phyloP scores from a whole-genome alignment of 2,797 vertebrate genomes.

The Eutrigla gurnardus region DNA sequence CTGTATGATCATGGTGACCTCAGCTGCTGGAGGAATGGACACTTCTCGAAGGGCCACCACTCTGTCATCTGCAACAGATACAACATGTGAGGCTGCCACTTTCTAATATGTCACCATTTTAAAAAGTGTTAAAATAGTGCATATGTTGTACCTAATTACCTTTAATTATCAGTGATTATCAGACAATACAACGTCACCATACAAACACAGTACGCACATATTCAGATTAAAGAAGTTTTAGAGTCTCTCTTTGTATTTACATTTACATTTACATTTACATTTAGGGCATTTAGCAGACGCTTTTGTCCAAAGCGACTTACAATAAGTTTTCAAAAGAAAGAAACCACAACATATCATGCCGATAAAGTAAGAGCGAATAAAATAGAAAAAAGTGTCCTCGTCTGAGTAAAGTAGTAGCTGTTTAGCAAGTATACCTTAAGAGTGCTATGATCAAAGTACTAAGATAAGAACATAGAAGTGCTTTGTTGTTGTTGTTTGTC shows the following conservation, averaged over 20 bases:
- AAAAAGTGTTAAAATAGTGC: neutral
- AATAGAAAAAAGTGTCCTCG: no score
- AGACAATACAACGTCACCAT: neutral
- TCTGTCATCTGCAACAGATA: slow-evolving; percentile 67
- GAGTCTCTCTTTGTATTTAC: neutral
- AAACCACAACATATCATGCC: no score
- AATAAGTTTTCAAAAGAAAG: no score
- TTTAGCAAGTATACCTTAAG: no score
- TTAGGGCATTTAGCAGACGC: no score
- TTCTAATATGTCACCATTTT: neutral
- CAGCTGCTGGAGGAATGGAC: slow-evolving; percentile 57
- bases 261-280: no score
- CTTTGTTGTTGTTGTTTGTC: no score
- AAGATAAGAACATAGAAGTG: no score
- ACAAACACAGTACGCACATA: neutral
- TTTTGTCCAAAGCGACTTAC: no score
- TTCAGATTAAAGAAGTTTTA: neutral
- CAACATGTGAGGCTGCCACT: neutral
- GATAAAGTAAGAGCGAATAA: no score
- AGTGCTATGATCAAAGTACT: no score
- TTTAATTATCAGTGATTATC: neutral
- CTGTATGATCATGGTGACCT: slow-evolving; percentile 51
- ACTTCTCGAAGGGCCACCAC: slow-evolving; percentile 70
- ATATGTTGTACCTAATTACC: neutral
- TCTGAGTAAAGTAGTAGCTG: no score